Evolutionary conservation across 2,113 vertebrate species (phyloP).

Genomic region (Daboia siamensis): DNA sequence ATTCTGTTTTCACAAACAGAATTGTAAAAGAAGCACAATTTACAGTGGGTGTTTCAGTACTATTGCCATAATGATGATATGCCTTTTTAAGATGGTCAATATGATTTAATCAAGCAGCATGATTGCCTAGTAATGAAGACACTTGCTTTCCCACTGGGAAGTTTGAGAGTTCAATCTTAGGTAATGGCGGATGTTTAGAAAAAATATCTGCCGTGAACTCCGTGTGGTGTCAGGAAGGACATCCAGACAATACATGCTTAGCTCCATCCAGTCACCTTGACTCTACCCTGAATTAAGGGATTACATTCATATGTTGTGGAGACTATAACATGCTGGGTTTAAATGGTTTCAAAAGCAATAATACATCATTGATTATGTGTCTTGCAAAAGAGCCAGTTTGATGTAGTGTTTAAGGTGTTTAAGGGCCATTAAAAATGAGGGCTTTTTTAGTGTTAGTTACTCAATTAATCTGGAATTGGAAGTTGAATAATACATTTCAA

Average conservation of each 20-base stretch:
- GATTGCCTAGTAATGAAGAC: neutral
- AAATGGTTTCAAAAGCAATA: neutral
- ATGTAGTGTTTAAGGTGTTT: neutral
- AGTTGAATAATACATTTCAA: neutral
- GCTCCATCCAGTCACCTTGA: neutral
- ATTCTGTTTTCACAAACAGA: neutral
- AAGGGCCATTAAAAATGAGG: neutral
- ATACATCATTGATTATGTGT: neutral
- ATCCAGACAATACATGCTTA: neutral
- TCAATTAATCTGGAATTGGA: neutral
- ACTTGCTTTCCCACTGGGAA: neutral
- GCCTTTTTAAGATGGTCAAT: neutral
- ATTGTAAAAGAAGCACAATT: neutral
- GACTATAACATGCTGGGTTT: neutral
- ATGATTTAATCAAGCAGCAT: neutral
- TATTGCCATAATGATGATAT: neutral
- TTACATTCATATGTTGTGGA: neutral
- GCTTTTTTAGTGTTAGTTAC: neutral
- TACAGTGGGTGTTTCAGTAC: neutral
- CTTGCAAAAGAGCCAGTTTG: neutral
- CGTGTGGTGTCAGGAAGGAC: neutral
- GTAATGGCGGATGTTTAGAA: neutral
- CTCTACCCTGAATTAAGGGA: neutral
- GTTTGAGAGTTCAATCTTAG: neutral
- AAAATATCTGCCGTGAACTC: neutral